phyloP scores from a whole-genome alignment of 2,113 vertebrate genomes.

The Numida meleagris region DNA sequence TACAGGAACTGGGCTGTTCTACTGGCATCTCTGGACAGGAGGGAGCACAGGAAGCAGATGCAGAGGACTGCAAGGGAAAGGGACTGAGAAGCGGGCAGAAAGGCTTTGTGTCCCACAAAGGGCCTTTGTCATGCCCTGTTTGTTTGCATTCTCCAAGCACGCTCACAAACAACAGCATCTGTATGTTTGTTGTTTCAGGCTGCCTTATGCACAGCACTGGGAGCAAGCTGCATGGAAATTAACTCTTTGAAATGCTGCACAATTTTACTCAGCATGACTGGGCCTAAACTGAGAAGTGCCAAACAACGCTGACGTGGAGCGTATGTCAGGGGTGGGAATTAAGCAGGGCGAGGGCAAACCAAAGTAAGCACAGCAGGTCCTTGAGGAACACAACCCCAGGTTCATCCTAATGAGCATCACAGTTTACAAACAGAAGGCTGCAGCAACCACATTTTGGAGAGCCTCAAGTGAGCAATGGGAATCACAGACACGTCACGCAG shows the following conservation, averaged over 20 bases:
- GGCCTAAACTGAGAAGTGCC: not conserved
- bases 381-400: not conserved
- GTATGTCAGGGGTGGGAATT: not conserved
- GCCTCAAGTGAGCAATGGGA: accelerated
- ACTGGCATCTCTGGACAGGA: not conserved
- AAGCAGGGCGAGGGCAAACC: not conserved
- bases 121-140: not conserved
- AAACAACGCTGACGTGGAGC: not conserved
- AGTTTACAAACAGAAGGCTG: not conserved
- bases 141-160: slow-evolving; percentile 15
- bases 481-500: not conserved
- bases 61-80: not conserved
- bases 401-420: not conserved
- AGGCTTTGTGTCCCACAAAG: slow-evolving; percentile 43
- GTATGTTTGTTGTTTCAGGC: slow-evolving; percentile 34
- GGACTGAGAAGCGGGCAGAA: slow-evolving; percentile 16
- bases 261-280: not conserved
- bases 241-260: not conserved
- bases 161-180: not conserved
- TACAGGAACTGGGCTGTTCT: not conserved
- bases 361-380: not conserved
- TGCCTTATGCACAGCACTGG: not conserved
- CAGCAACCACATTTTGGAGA: not conserved
- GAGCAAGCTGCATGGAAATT: not conserved
- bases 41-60: not conserved